Evolutionary conservation across 2,888 invertebrate species (phyloP).

Genomic region (Cremastinae sp.): DNA sequence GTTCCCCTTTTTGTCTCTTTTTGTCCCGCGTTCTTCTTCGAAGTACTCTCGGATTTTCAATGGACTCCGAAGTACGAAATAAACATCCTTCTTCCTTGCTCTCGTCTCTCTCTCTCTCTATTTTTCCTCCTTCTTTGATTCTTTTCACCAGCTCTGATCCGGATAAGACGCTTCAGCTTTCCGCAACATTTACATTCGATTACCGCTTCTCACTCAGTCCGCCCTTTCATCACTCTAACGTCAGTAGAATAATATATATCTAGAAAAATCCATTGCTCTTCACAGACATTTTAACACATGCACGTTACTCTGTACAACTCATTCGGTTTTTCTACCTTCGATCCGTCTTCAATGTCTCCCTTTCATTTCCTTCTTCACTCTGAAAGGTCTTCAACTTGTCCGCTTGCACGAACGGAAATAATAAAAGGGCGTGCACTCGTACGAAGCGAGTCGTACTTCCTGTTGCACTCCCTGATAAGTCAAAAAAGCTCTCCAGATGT

Average conservation of each 20-base stretch:
- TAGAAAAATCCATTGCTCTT: conserved; percentile 33
- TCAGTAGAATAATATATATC: conserved; percentile 21
- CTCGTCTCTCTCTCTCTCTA: conserved; percentile 19
- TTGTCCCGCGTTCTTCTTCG: background rate
- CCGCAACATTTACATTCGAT: conserved; percentile 77
- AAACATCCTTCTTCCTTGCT: conserved; percentile 5
- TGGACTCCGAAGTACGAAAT: conserved; percentile 14
- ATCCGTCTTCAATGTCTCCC: conserved; percentile 34
- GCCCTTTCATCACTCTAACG: conserved; percentile 30
- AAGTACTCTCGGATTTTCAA: background rate
- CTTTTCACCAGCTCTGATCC: conserved; percentile 55
- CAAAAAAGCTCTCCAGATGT: conserved; percentile 36
- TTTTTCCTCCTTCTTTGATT: too few species aligned
- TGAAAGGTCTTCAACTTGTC: conserved; percentile 49
- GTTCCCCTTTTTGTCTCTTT: background rate
- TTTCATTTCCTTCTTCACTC: conserved; percentile 29
- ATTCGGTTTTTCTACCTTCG: conserved; percentile 37
- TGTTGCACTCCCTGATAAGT: conserved; percentile 22
- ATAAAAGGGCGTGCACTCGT: conserved; percentile 27
- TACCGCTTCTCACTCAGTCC: conserved; percentile 66
- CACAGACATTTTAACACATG: background rate
- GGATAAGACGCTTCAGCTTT: conserved; percentile 74
- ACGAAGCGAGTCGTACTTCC: conserved; percentile 16
- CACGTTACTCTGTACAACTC: background rate
- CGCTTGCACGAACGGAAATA: background rate